Percentiles rank a stretch among this genome's conserved stretches.
Conservation (phyloP, 2,113 vertebrate species). For the Oreochromis tanganicae region DNA sequence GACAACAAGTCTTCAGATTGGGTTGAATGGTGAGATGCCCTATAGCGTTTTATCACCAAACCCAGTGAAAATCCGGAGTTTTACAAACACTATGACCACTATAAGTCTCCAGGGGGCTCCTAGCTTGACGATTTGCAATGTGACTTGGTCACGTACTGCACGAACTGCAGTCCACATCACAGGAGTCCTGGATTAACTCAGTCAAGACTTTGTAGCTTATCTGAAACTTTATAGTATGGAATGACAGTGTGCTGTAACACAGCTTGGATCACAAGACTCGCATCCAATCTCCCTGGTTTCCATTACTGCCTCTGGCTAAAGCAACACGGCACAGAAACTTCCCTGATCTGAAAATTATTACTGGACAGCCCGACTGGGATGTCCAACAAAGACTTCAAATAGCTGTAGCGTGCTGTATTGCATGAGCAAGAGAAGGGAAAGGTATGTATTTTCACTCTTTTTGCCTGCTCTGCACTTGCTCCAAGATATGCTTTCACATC, state of each 20-base stretch:
- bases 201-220: conserved; percentile 13
- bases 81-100: not conserved
- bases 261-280: conserved; percentile 14
- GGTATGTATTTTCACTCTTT: conserved; percentile 12
- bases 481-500: not conserved
- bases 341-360: not conserved
- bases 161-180: not conserved
- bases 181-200: not conserved
- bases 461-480: not conserved
- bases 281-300: conserved; percentile 18
- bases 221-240: conserved; percentile 2
- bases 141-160: not conserved
- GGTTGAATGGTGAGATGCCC: not conserved
- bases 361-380: not conserved
- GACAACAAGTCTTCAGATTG: not conserved
- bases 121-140: not conserved
- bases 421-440: not conserved
- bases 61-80: not conserved
- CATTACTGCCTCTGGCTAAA: conserved; percentile 24
- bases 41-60: not conserved
- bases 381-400: conserved; percentile 41
- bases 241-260: conserved; percentile 15
- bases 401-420: not conserved
- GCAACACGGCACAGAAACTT: not conserved
- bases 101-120: not conserved